Percentiles rank a stretch among this genome's conserved stretches.
These are phyloP conservation scores for Chelon auratus DNA, from an alignment of 2,797 vertebrate genomes.

Conservation along the genomic window DNA sequence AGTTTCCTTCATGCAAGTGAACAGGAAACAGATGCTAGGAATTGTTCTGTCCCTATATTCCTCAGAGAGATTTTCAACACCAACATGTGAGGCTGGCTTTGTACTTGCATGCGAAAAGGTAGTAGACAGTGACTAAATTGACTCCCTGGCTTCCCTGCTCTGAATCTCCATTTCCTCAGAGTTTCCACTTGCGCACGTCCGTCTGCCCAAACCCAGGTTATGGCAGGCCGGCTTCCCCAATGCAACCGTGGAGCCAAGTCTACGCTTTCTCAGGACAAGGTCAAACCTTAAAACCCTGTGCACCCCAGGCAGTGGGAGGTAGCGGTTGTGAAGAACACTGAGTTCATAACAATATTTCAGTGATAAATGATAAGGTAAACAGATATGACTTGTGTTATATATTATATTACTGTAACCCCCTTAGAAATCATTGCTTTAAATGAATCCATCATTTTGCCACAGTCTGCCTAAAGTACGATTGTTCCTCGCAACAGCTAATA, in stretches of 20 bases:
- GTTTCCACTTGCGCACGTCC: constrained; percentile 96
- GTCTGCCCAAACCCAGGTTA: constrained; percentile 86
- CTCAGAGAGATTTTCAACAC: constrained; percentile 90
- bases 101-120: constrained; percentile 91
- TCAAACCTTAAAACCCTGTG: constrained; percentile 70
- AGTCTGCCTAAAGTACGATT: constrained; percentile 21
- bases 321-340: constrained; percentile 44
- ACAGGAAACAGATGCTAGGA: constrained; percentile 99
- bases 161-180: constrained; percentile 93
- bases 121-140: constrained; percentile 88
- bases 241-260: constrained; percentile 84
- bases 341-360: constrained; percentile 48
- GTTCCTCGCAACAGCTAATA: constrained; percentile 19
- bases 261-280: constrained; percentile 88
- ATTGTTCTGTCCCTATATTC: constrained; percentile 92
- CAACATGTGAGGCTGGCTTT: constrained; percentile 87
- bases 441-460: constrained; percentile 14
- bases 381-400: not conserved
- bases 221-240: constrained; percentile 83
- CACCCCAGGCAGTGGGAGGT: constrained; percentile 54
- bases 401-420: not conserved
- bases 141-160: constrained; percentile 90
- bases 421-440: constrained; percentile 12
- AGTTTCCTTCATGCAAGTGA: constrained; percentile 92
- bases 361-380: constrained; percentile 40